phyloP scores from a whole-genome alignment of 2,888 invertebrate species.

The Eristalis intricaria region DNA sequence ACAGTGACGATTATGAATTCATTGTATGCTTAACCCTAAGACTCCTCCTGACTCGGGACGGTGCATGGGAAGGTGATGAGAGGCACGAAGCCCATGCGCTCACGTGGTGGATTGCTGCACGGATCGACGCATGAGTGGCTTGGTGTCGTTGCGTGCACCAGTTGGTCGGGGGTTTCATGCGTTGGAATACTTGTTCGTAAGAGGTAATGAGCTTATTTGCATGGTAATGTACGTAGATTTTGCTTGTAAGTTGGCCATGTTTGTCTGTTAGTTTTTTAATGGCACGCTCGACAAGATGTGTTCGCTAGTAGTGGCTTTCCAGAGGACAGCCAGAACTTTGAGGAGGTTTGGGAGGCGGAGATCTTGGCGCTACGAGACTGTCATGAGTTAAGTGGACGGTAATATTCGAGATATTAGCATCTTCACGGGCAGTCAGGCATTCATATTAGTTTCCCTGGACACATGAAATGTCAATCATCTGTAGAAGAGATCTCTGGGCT shows the following conservation, averaged over 20 bases:
- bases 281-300: neutral
- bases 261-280: neutral
- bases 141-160: neutral
- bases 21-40: conserved; percentile 42
- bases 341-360: too few species aligned
- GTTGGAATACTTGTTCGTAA: neutral
- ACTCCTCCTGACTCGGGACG: neutral
- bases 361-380: too few species aligned
- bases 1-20: conserved; percentile 34
- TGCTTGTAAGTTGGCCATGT: neutral
- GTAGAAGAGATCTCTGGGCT: too few species aligned
- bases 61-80: neutral
- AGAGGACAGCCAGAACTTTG: too few species aligned
- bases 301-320: too few species aligned
- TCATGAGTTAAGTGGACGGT: too few species aligned
- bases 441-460: too few species aligned
- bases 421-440: too few species aligned
- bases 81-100: neutral
- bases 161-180: neutral
- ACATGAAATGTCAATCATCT: too few species aligned
- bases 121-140: neutral
- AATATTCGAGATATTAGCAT: too few species aligned
- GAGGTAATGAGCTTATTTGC: neutral
- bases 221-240: neutral
- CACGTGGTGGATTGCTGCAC: neutral